Conservation (phyloP, 2,797 vertebrate species). For the Gallinago stenura region DNA sequence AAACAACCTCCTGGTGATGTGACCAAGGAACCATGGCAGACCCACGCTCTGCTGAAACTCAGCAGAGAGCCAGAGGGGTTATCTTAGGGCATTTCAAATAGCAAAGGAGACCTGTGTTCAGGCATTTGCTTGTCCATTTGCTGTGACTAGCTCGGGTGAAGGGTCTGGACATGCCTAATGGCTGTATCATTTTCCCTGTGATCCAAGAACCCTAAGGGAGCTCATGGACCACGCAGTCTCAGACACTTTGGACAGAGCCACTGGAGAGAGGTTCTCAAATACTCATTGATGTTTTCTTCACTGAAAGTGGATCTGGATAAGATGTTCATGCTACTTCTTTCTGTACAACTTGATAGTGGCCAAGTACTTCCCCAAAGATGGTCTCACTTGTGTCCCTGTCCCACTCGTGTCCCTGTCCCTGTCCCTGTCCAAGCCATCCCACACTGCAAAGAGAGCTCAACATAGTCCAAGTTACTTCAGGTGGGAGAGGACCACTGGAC, state of each 20-base stretch:
- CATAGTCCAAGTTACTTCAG: not conserved
- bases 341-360: not conserved
- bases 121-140: not conserved
- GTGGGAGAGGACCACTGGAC: not conserved
- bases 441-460: not conserved
- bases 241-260: not conserved
- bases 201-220: not conserved
- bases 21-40: not conserved
- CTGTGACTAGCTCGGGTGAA: not conserved
- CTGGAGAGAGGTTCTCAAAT: not conserved
- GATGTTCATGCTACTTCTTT: not conserved
- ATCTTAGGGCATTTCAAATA: not conserved
- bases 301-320: not conserved
- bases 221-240: not conserved
- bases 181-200: not conserved
- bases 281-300: not conserved
- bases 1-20: not conserved
- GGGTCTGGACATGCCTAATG: not conserved
- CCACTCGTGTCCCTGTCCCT: not conserved
- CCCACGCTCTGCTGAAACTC: not conserved
- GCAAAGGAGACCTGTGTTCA: not conserved
- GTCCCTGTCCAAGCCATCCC: not conserved
- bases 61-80: not conserved
- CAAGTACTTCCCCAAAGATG: not conserved
- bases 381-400: not conserved